Conservation (phyloP, 2,888 invertebrate genomes). For the Pammene fasciana region DNA sequence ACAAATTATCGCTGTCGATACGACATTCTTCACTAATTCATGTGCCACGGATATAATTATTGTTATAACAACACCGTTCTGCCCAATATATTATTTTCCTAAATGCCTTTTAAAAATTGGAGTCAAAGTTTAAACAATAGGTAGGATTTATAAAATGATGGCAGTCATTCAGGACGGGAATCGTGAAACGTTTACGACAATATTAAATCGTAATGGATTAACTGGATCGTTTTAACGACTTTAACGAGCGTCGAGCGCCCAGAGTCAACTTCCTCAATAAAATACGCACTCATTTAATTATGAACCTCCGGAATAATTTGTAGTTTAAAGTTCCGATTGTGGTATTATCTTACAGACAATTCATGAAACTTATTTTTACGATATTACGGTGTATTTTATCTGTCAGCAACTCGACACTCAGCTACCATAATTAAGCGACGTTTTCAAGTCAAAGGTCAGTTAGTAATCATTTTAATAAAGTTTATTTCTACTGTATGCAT, state of each 20-base stretch:
- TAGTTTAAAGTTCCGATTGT: slow-evolving; percentile 31
- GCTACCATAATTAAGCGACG: slow-evolving; percentile 20
- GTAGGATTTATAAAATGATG: slow-evolving; percentile 8
- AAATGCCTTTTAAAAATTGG: neutral
- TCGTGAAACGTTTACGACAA: slow-evolving; percentile 78
- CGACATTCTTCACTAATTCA: no score
- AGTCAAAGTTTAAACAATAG: slow-evolving; percentile 7
- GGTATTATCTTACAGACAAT: slow-evolving; percentile 16
- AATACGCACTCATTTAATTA: slow-evolving; percentile 60
- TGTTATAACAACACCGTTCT: no score
- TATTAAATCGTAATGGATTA: slow-evolving; percentile 81
- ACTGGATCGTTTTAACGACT: slow-evolving; percentile 75
- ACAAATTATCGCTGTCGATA: no score
- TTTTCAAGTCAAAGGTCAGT: no score
- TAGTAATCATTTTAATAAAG: no score
- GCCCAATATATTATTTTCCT: no score
- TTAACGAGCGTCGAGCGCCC: no score
- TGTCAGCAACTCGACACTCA: neutral
- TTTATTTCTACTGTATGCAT: no score
- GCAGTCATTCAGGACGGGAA: slow-evolving; percentile 60
- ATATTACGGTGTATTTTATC: neutral
- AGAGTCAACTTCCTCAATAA: slow-evolving; percentile 79
- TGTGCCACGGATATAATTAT: no score
- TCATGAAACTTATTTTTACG: no score
- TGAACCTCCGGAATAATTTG: slow-evolving; percentile 37